Evolutionary conservation across 2,113 vertebrate genomes (phyloP).

Genomic region (Plectropomus leopardus): DNA sequence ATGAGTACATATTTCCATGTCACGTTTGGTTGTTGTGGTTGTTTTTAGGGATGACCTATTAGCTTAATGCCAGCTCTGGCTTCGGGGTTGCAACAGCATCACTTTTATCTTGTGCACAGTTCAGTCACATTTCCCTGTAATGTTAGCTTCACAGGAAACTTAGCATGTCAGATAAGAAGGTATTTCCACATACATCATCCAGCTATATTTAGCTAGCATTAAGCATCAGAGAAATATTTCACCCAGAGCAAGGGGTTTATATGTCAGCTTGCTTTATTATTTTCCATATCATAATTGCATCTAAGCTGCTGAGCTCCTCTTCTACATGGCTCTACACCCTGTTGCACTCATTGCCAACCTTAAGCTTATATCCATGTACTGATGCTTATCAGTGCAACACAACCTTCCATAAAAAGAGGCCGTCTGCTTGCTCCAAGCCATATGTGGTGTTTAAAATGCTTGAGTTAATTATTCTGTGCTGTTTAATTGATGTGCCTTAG

Average conservation of each 20-base stretch:
- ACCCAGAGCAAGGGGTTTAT: background rate
- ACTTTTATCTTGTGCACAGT: background rate
- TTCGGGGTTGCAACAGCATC: slow-evolving; percentile 12
- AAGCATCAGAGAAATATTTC: slow-evolving; percentile 17
- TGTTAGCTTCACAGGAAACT: slow-evolving; percentile 9
- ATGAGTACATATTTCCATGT: slow-evolving; percentile 30
- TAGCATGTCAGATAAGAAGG: background rate
- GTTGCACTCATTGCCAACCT: slow-evolving; percentile 15
- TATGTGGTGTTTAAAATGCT: slow-evolving; percentile 21
- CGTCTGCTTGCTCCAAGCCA: slow-evolving; percentile 10
- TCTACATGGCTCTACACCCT: background rate
- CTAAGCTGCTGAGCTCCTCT: slow-evolving; percentile 32
- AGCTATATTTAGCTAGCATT: background rate
- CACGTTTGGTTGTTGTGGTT: slow-evolving; percentile 17
- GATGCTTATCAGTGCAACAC: slow-evolving; percentile 47
- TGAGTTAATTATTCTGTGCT: slow-evolving; percentile 26
- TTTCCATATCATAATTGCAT: slow-evolving; percentile 55
- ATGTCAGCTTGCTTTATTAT: slow-evolving; percentile 1
- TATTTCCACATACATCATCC: background rate
- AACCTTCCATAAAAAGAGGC: background rate
- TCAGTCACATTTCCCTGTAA: background rate
- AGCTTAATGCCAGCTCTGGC: slow-evolving; percentile 21
- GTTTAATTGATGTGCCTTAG: slow-evolving; percentile 1
- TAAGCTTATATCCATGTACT: slow-evolving; percentile 22
- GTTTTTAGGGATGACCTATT: slow-evolving; percentile 18